Evolutionary conservation across 1,140 invertebrate genomes (phyloP).

Genomic region (Papilio xuthus): DNA sequence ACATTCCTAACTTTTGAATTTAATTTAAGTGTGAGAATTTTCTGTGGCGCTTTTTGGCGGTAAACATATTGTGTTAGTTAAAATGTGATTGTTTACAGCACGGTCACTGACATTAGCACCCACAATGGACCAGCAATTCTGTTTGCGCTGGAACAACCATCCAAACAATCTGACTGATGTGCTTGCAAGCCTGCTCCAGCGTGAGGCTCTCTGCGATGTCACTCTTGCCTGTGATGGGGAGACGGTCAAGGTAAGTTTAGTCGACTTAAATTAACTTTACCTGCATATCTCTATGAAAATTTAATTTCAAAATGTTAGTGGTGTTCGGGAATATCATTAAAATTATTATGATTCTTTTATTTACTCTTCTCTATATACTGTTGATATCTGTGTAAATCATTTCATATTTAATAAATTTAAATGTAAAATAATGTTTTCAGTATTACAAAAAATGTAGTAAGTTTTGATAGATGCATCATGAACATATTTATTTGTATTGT

Average conservation of each 20-base stretch:
- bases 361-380: not conserved
- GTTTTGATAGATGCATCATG: slow-evolving; percentile 15
- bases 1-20: slow-evolving; percentile 42
- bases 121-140: slow-evolving; percentile 96
- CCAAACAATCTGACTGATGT: slow-evolving; percentile 94
- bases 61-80: slow-evolving; percentile 40
- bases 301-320: not conserved
- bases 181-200: slow-evolving; percentile 90
- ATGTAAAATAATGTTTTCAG: not conserved
- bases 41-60: slow-evolving; percentile 13
- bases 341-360: not conserved
- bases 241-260: slow-evolving; percentile 87
- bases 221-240: slow-evolving; percentile 96
- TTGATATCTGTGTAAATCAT: not conserved
- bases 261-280: slow-evolving; percentile 18
- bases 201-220: slow-evolving; percentile 94
- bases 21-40: slow-evolving; percentile 38
- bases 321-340: not conserved
- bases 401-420: not conserved
- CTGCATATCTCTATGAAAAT: not conserved
- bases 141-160: slow-evolving; percentile 97
- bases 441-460: slow-evolving; percentile 17
- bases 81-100: slow-evolving; percentile 70
- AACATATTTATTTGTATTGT: slow-evolving; percentile 26
- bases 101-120: slow-evolving; percentile 81